These are phyloP conservation scores for Oncorhynchus masou DNA, from an alignment of 2,113 vertebrate genomes.

Conservation along the genomic window DNA sequence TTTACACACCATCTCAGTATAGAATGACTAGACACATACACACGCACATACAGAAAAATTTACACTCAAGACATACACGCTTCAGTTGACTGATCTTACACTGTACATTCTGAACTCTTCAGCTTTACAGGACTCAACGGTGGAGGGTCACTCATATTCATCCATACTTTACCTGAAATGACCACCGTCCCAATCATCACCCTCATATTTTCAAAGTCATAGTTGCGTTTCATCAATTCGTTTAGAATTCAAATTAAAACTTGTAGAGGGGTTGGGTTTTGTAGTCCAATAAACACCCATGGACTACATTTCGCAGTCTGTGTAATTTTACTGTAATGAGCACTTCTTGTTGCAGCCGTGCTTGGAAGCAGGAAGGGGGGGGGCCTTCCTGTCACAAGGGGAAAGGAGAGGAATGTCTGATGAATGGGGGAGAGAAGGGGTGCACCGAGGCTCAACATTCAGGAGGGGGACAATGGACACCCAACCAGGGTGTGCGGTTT, in stretches of 20 bases:
- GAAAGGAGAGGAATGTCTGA: conserved; percentile 46
- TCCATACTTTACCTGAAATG: conserved; percentile 14
- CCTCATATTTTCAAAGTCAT: conserved; percentile 9
- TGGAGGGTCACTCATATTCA: conserved; percentile 15
- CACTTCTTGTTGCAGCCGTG: conserved; percentile 20
- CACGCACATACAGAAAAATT: conserved; percentile 21
- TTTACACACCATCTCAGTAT: conserved; percentile 75
- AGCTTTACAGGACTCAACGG: conserved; percentile 1
- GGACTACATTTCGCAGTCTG: conserved; percentile 12
- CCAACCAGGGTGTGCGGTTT: not conserved
- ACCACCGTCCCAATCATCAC: not conserved
- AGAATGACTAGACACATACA: conserved; percentile 75
- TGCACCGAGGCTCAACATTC: not conserved
- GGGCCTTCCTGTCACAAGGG: conserved; percentile 23
- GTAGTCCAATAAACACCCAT: not conserved
- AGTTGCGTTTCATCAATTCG: not conserved
- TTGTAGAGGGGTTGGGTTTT: not conserved
- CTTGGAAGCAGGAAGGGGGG: not conserved
- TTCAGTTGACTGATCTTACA: conserved; percentile 35
- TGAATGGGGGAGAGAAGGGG: not conserved
- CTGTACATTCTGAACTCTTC: conserved; percentile 30
- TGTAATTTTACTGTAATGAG: conserved; percentile 17
- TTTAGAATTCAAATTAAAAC: not conserved
- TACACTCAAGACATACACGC: conserved; percentile 23
- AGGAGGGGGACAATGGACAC: not conserved